Percentiles rank a stretch among this genome's conserved stretches.
phyloP scores from a whole-genome alignment of 30 jellyfish, hydroid and myxozoan genomes.

The Cassiopea xamachana region DNA sequence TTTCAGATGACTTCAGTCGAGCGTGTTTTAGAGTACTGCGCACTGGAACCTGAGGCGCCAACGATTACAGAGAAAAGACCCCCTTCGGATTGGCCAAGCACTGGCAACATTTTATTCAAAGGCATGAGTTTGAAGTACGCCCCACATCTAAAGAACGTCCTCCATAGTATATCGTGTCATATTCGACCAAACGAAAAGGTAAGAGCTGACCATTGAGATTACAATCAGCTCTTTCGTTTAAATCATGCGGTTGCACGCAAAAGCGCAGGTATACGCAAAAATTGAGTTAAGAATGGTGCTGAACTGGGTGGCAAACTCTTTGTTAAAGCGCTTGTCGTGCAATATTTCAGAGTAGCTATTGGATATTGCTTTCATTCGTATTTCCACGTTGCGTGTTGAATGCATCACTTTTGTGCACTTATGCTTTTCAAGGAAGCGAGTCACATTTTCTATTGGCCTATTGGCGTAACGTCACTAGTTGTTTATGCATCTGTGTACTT shows the following conservation, averaged over 20 bases:
- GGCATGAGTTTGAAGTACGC: slow-evolving; percentile 76
- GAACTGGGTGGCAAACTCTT: too few relatives aligned
- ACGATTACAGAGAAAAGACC: slow-evolving; percentile 81
- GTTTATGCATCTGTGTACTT: too few relatives aligned
- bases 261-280: too few relatives aligned
- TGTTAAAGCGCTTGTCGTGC: too few relatives aligned
- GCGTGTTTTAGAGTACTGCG: slow-evolving; percentile 90
- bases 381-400: background rate
- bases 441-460: too few relatives aligned
- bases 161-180: slow-evolving; percentile 78
- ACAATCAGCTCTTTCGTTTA: background rate
- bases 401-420: background rate
- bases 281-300: too few relatives aligned
- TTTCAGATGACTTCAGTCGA: slow-evolving; percentile 93
- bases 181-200: slow-evolving; percentile 83
- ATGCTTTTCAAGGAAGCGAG: too few relatives aligned
- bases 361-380: background rate
- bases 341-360: background rate
- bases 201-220: background rate
- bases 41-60: slow-evolving; percentile 89
- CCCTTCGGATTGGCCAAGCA: slow-evolving; percentile 84
- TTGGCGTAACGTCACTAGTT: too few relatives aligned
- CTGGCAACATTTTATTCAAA: slow-evolving; percentile 79
- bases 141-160: slow-evolving; percentile 76
- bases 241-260: too few relatives aligned